A percentile compares a stretch with the other conserved stretches of the same genome.
These are phyloP conservation scores for Catocala nupta DNA, from an alignment of 2,888 invertebrate species.

Conservation along the genomic window DNA sequence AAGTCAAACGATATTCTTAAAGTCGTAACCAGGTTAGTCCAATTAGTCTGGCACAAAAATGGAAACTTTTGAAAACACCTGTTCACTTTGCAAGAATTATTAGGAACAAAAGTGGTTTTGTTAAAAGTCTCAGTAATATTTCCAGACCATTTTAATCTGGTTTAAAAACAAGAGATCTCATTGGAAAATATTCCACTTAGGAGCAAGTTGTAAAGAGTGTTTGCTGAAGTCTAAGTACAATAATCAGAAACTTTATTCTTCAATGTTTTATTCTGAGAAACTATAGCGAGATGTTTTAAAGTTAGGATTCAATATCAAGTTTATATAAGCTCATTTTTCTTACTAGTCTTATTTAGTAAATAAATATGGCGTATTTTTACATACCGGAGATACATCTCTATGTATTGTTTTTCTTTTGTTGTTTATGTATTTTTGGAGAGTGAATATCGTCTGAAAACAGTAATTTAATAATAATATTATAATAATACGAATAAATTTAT, in stretches of 20 bases:
- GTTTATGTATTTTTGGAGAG: too few species aligned
- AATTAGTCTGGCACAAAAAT: slow-evolving; percentile 1
- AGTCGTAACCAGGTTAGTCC: background rate
- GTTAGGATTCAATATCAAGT: too few species aligned
- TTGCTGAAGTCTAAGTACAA: background rate
- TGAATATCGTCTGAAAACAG: too few species aligned
- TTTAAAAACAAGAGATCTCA: background rate
- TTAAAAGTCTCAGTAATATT: background rate
- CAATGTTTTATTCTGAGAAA: background rate
- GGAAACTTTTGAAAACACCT: slow-evolving; percentile 7
- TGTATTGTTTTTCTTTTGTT: too few species aligned
- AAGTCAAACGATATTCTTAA: background rate
- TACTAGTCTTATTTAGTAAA: too few species aligned
- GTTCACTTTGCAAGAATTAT: slow-evolving; percentile 5
- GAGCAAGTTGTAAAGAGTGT: background rate
- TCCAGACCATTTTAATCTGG: background rate
- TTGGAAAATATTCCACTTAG: slow-evolving; percentile 1
- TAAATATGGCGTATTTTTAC: too few species aligned
- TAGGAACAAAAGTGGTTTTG: background rate
- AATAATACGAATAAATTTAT: too few species aligned
- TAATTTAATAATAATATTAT: too few species aligned
- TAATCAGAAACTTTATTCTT: background rate
- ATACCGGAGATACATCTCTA: too few species aligned
- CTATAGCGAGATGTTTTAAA: too few species aligned
- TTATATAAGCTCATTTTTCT: too few species aligned